phyloP scores from a whole-genome alignment of 2,888 invertebrate genomes.

The Kryphioiulus occultus region DNA sequence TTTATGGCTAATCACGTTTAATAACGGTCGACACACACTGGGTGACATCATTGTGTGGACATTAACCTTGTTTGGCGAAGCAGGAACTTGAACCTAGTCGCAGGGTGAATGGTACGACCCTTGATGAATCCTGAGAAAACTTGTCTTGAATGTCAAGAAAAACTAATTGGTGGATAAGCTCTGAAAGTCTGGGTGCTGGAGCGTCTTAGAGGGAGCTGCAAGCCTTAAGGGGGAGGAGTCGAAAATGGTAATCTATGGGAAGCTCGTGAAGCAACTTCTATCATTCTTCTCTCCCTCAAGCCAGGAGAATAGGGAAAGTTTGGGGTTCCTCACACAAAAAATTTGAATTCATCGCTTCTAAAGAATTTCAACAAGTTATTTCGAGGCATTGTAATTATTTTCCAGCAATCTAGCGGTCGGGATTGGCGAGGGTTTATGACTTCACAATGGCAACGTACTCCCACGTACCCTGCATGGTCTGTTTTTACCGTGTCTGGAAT shows the following conservation, averaged over 20 bases:
- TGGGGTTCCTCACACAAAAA: not conserved
- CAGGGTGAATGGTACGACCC: not conserved
- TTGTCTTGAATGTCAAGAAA: not conserved
- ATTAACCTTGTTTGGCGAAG: constrained; percentile 11
- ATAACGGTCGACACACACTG: not conserved
- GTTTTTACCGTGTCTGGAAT: constrained; percentile 4
- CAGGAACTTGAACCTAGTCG: constrained; percentile 7
- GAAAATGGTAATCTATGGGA: not conserved
- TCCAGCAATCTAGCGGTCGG: not conserved
- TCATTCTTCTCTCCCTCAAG: not conserved
- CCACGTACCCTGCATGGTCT: not conserved
- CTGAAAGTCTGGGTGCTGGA: not conserved
- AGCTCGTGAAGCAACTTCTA: not conserved
- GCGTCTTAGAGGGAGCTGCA: not conserved
- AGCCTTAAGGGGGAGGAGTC: not conserved
- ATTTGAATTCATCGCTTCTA: not conserved
- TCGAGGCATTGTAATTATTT: constrained; percentile 8
- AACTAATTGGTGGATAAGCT: not conserved
- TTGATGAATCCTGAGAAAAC: not conserved
- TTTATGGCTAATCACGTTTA: constrained; percentile 21
- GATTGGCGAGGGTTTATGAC: not conserved
- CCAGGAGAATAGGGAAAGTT: not conserved
- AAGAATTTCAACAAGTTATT: not conserved
- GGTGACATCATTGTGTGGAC: constrained; percentile 23
- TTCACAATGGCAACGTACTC: not conserved